phyloP scores from a whole-genome alignment of 2,888 invertebrate species.

The Trachelus troglodyta region DNA sequence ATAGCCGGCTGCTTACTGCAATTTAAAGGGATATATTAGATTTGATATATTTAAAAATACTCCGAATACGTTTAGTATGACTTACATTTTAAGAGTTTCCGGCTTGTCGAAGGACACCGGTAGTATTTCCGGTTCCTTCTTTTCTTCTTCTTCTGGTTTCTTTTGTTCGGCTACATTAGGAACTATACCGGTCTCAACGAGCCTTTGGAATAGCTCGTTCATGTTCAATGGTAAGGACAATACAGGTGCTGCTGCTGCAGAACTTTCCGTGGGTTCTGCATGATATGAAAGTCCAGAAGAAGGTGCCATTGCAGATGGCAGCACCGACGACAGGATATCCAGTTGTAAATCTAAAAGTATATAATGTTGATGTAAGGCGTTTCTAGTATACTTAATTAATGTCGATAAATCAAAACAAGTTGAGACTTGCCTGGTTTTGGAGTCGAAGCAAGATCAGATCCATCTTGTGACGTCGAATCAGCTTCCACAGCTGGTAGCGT shows the following conservation, averaged over 20 bases:
- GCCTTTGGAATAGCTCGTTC: conserved; percentile 84
- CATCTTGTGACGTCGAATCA: conserved; percentile 59
- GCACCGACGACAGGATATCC: conserved; percentile 75
- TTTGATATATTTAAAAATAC: neutral
- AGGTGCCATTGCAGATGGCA: conserved; percentile 73
- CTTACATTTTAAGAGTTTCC: conserved; percentile 80
- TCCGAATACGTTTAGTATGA: conserved; percentile 36
- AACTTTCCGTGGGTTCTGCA: conserved; percentile 51
- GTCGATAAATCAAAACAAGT: neutral
- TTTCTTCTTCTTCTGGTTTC: conserved; percentile 55
- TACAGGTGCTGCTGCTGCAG: conserved; percentile 49
- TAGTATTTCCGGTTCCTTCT: conserved; percentile 67
- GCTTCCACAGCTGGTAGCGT: conserved; percentile 34
- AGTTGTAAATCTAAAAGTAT: conserved; percentile 61
- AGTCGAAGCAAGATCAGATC: conserved; percentile 44
- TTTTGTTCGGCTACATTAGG: conserved; percentile 60
- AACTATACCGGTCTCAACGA: conserved; percentile 87
- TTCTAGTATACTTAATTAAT: neutral
- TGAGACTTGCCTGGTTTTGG: conserved; percentile 45
- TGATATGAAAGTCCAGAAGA: conserved; percentile 65
- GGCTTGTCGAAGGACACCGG: conserved; percentile 76
- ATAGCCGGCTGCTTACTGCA: conserved; percentile 79
- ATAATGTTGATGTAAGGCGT: conserved; percentile 16
- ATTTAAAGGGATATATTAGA: conserved; percentile 25
- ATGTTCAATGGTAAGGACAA: conserved; percentile 73